Base-by-base conservation (phyloP, 2,797 vertebrate genomes). In the Myoxocephalus aenaeus region DNA sequence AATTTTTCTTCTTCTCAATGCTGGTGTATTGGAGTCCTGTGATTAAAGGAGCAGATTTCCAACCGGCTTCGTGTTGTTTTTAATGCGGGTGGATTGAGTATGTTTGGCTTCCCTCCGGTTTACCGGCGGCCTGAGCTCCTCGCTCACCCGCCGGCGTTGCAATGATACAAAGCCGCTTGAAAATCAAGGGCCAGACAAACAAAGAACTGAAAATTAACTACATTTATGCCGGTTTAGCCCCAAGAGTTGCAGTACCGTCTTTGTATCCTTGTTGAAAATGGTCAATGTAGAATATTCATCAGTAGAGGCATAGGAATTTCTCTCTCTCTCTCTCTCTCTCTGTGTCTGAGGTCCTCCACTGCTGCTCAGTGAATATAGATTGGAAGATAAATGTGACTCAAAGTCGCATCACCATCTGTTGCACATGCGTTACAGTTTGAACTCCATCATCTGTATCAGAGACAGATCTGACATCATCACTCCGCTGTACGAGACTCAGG, bases 381-480 rank as follows among this genome's bases (percentile, higher is more conserved):
- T 36, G 38, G 34, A 51, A 67, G 59, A 80, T 63, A 66, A 69
- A 76, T 65, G 22, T 53, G 51, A 79, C 81, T 84, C 44, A 58
- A 77, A 80, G 73, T 76, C 67, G n/a, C 77, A 74, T 79, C 17
- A 62, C 46, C 54, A 62, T 82, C 57, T 72, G 54, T 59, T 58
- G 75, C 77, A 64, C 75, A 73, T 44, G 29, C 32, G 40, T 50
- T 50, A 50, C 50, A 44, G 32, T 74, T 83, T 63, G 70, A 82
- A 75, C 70, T 58, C 72, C 56, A 67, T 84, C 80, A 74, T 78
- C 75, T 79, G 56, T 61, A 69, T 77, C 62, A 15, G 53, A 72
- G 66, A 59, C 67, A 66, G 70, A 73, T 2, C 62, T 9, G 73
- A 86, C 78, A 75, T 75, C 79, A 73, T 75, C 77, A 53, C 65